Evolutionary conservation across 2,797 vertebrate species (phyloP), one percentile per base, ranked within the genome.

Genomic region (Scolopax rusticola): DNA sequence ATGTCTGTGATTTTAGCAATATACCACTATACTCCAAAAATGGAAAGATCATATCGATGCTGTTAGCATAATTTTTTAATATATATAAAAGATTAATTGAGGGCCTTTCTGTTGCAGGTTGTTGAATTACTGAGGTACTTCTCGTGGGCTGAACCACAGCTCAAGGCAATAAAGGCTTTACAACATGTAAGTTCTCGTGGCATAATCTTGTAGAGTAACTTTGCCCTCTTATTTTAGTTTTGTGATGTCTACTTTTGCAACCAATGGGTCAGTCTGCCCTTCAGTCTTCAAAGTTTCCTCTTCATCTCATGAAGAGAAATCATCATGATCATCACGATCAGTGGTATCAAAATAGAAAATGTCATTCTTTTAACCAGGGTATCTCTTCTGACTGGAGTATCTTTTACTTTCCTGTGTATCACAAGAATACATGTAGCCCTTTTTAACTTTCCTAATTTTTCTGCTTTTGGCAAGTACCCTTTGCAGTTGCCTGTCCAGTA

Each of bases 111-210:
- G 30, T 97, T 98, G 82, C 97, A 99, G 99, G 99, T 99, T 94
- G 99, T 99, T 94, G 99, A 99, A 91, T 98, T 99, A 92, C 96
- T 99, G 94, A 99, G 99, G 93, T 99, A 99, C 89, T 99, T 99
- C 97, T 99, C 99, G 53, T 99, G 99, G 99, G 99, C 99, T 70
- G 99, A 99, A 75, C 99, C 99, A 75, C 99, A 99, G 96, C 98
- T 99, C 84, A 99, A 99, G 97, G 99, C 99, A 57, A 99, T 99
- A 92, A 99, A 99, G 98, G 99, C 99, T 77, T 98, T 99, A 91
- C 99, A 99, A 82, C 99, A 99, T 97, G 99, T 99, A 97, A 99
- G 99, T 98, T 93, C 61, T 87, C 65, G 32, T 71, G 51, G 9
- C n/a, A 27, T 92, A 77, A 41, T 70, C 40, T 73, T 81, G 6